Base-by-base conservation (phyloP, 2,888 invertebrate species). In the Leuctra nigra region DNA sequence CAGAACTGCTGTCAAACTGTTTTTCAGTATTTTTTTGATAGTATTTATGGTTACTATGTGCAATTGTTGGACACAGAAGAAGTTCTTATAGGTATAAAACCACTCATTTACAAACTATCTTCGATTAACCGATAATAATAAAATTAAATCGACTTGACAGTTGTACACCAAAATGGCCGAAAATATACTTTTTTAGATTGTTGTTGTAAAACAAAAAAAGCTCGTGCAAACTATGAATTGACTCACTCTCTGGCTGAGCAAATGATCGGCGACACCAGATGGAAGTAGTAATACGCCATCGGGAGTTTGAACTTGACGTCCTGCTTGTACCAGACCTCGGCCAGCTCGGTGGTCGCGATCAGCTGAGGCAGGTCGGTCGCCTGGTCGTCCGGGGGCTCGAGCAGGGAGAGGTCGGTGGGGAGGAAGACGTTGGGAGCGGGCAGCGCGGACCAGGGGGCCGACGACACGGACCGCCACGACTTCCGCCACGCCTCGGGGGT, bases 231-330 rank as follows among this genome's bases (percentile, higher is more conserved):
- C n/a, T n/a, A n/a, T n/a, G n/a, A n/a, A n/a, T n/a, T n/a, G 18
- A 39, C 39, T 39, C 39, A 39, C 39, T 39, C 39, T 4, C 6
- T 39, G 13, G 39, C 39, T 11, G 39, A 39, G 4, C 22, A 22
- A 23, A 13, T 13, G 23, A 44, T 6, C 2, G 89, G 86, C 14
- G 84, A 84, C 56, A 86, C 78, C 61, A 91, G 80, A 69, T 86
- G 83, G 67, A 87, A 82, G 64, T 82, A 78, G 64, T 89, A 80
- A 62, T 80, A 78, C 0, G 87, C 88, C 41, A 84, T 84, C 0
- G 94, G 94, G 50, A 90, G 76, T 36, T 83, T 76, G 69, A 91
- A 94, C 69, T 86, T 89, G 63, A 83, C 81, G 70, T 94, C 94
- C 22, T 84, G 83, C 63, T 86, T 84, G 72, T 87, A 90, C 91